phyloP scores from a whole-genome alignment of 2,113 vertebrate species.

The Daboia siamensis region DNA sequence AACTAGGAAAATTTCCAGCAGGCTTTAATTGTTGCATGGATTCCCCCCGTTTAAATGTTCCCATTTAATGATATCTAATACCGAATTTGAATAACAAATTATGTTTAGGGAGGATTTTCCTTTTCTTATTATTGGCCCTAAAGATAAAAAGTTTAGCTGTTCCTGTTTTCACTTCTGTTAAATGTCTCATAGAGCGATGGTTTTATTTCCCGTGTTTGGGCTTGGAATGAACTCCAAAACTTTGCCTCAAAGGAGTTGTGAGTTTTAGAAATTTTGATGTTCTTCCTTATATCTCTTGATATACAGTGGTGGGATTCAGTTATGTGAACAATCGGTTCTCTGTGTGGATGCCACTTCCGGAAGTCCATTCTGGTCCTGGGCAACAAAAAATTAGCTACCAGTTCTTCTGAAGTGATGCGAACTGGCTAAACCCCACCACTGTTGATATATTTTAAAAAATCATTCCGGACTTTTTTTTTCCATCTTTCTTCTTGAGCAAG shows the following conservation, averaged over 20 bases:
- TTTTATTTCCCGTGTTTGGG: neutral
- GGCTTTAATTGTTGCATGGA: conserved; percentile 3
- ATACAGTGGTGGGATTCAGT: neutral
- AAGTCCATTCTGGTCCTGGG: too few species aligned
- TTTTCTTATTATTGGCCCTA: neutral
- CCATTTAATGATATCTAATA: neutral
- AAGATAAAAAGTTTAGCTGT: neutral
- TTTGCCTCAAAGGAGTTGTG: neutral
- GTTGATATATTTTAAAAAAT: neutral
- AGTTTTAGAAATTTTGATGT: neutral
- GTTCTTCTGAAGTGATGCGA: too few species aligned
- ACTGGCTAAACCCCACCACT: too few species aligned
- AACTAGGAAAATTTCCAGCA: conserved; percentile 5
- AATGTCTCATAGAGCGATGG: neutral
- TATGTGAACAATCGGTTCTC: too few species aligned
- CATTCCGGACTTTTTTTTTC: neutral
- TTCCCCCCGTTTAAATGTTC: conserved; percentile 20
- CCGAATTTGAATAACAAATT: conserved; percentile 22
- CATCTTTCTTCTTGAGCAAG: neutral
- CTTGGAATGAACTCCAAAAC: neutral
- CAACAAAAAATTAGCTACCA: too few species aligned
- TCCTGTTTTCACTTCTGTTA: neutral
- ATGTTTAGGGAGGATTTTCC: neutral
- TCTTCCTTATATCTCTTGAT: neutral
- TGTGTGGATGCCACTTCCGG: too few species aligned